These are phyloP conservation scores for Scopus umbretta DNA, from an alignment of 2,113 vertebrate species.

Conservation along the genomic window DNA sequence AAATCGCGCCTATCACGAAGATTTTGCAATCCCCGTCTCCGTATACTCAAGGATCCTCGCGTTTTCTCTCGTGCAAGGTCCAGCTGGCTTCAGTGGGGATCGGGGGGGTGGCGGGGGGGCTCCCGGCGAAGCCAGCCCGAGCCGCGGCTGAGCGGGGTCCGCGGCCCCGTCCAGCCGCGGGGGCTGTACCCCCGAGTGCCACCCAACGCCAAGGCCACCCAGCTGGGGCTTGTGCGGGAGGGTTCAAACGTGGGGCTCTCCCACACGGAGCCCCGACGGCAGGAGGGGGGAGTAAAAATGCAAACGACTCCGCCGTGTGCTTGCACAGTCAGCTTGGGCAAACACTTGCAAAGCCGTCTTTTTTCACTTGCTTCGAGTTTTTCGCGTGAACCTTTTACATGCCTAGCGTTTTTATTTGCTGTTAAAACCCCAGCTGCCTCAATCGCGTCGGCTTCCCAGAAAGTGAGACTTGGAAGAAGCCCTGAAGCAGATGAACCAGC, in stretches of 20 bases:
- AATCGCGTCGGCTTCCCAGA: background rate
- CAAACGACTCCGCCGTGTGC: accelerated
- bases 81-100: accelerated
- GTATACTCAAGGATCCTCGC: accelerated
- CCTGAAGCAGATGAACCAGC: background rate
- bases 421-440: background rate
- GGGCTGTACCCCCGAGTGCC: background rate
- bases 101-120: accelerated
- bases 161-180: accelerated
- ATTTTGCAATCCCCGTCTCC: background rate
- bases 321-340: background rate
- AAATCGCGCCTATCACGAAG: accelerated
- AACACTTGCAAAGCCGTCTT: background rate
- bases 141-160: background rate
- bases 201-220: background rate
- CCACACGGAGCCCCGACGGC: background rate
- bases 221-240: background rate
- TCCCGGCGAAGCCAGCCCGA: no score
- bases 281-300: background rate
- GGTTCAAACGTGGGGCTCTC: accelerated
- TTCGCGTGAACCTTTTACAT: background rate
- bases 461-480: background rate
- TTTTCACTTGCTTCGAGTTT: background rate
- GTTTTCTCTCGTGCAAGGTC: background rate
- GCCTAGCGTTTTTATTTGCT: background rate